Base-by-base conservation (phyloP, 2,888 invertebrate genomes). In the Parnassius apollo region DNA sequence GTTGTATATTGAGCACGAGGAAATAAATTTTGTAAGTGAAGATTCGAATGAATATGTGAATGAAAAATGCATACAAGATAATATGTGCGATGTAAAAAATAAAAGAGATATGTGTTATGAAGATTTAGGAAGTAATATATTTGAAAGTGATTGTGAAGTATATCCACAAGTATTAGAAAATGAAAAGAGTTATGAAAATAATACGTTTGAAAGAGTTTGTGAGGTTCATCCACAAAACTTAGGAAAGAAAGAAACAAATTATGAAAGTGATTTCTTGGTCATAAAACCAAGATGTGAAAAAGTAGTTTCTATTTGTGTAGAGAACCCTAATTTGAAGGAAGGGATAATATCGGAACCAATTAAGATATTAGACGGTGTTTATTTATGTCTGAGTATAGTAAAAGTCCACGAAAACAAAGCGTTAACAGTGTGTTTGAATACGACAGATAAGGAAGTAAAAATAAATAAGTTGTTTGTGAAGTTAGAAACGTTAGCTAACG, bases 251-350 rank as follows among this genome's bases (percentile, higher is more conserved):
- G n/a, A n/a, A n/a, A n/a, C n/a, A n/a, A n/a, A n/a, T 13, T 13
- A 49, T 46, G 51, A 57, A 44, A 46, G 52, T 57, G 22, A 50
- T 13, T 50, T 57, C 2, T 57, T 45, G 18, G 48, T 57, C 18
- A 53, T 60, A 60, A 57, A 64, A 64, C 64, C 60, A 48, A 64
- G 60, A 59, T 65, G 59, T 56, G 59, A 65, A 58, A 64, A 64
- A 49, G n/a, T 64, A 13, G 57, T 64, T 22, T 60, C 56, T 42
- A 54, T 57, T 54, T 48, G 53, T 55, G 46, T 59, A 59, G 58
- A 61, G 22, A 57, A 54, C 18, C n/a, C 42, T 59, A 48, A 63
- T 59, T 63, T 63, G 48, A 62, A 50, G 13, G 18, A 50, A 50
- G 50, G 22, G 18, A 50, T 50, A 50, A 50, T 50, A 50, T 50